phyloP scores from a whole-genome alignment of 2,113 vertebrate species.

The Leptobrachium ailaonicum region DNA sequence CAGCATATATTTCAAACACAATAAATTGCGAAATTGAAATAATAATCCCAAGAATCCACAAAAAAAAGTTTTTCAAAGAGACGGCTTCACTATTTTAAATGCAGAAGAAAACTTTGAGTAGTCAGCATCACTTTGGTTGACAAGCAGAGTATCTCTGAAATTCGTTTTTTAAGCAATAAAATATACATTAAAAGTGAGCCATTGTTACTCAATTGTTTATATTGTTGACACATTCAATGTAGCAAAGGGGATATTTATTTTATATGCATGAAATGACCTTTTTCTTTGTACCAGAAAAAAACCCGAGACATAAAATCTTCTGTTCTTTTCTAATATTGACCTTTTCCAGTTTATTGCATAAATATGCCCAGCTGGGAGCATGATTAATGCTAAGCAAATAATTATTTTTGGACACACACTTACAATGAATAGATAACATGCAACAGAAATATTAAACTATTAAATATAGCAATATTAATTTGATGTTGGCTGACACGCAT shows the following conservation, averaged over 20 bases:
- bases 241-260: conserved; percentile 10
- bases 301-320: conserved; percentile 22
- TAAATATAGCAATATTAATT: no score
- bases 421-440: conserved; percentile 18
- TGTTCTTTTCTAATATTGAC: conserved; percentile 30
- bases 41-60: background rate
- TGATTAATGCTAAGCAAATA: conserved; percentile 31
- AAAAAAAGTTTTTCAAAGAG: background rate
- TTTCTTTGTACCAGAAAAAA: conserved; percentile 21
- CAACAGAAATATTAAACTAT: no score
- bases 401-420: conserved; percentile 12
- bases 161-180: background rate
- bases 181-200: background rate
- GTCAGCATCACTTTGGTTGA: background rate
- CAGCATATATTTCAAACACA: background rate
- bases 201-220: background rate
- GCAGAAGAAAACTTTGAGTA: background rate
- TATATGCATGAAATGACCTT: conserved; percentile 42
- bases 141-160: background rate
- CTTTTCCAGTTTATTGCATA: conserved; percentile 42
- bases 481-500: no score
- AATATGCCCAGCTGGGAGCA: conserved; percentile 31
- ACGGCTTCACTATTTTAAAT: background rate
- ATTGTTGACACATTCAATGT: background rate
- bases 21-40: background rate